Evolutionary conservation across 1,140 invertebrate genomes (phyloP), one percentile per base, ranked within the genome.

Genomic region (Pemphigus obesinymphae): DNA sequence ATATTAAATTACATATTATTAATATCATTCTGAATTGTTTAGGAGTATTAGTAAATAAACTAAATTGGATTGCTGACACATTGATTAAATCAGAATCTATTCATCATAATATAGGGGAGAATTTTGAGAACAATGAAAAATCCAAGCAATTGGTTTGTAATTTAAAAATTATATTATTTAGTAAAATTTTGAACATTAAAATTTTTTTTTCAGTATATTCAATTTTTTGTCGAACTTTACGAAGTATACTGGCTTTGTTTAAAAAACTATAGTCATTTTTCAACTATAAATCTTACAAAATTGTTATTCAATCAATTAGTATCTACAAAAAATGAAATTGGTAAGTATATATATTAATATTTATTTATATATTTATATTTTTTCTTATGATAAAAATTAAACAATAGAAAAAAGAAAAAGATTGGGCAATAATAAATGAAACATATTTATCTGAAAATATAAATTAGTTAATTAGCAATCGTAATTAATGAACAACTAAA

Each of bases 261-360:
- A 43, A 80, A 80, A 61, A 80, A 80, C n/a, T 80, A 63, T 45
- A 80, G 37, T n/a, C n/a, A 80, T 43, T 80, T 80, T 61, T 61
- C 34, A 17, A 63, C 50, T 31, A 11, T 29, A 29, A 29, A n/a
- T 63, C 15, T 80, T 63, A 43, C 55, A n/a, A 80, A 61, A 31
- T 31, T 61, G 8, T 43, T 80, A 20, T 80, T 80, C 29, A 20
- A 45, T 58, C 76, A 31, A 80, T 61, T 80, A 45, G 5, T 8
- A 40, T 40, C 15, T 29, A n/a, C 37, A 45, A 61, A 58, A 61
- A 45, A 80, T n/a, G 76, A 80, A 63, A 45, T 80, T 26, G 76
- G 76, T 80, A 80, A 1, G 10, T 45, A 45, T 3, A 34, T 80
- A 5, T 63, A 23, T 23, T 20, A 40, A 66, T n/a, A 13, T 23